Conservation (phyloP, 2,888 invertebrate species). For the Acronicta aceris region DNA sequence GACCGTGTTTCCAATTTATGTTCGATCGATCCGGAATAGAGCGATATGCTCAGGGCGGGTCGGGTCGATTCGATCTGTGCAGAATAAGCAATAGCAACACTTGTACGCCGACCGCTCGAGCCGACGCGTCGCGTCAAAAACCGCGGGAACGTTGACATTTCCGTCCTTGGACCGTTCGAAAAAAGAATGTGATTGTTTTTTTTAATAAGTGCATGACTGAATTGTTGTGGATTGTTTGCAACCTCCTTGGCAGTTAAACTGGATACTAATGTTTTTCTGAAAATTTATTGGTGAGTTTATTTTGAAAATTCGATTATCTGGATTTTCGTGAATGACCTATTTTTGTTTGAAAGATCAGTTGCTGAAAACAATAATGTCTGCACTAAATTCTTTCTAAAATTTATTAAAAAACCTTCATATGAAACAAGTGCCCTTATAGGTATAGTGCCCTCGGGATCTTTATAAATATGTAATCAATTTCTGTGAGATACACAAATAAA, state of each 20-base stretch:
- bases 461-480: neutral
- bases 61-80: slow-evolving; percentile 56
- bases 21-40: slow-evolving; percentile 57
- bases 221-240: slow-evolving; percentile 47
- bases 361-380: no score
- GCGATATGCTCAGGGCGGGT: slow-evolving; percentile 59
- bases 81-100: slow-evolving; percentile 55
- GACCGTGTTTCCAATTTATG: slow-evolving; percentile 54
- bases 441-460: neutral
- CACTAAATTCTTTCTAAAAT: no score
- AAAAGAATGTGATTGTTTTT: slow-evolving; percentile 58
- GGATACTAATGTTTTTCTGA: slow-evolving; percentile 47
- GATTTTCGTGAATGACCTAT: neutral
- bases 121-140: slow-evolving; percentile 55
- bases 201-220: slow-evolving; percentile 52
- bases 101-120: slow-evolving; percentile 55
- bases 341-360: neutral
- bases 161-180: slow-evolving; percentile 47
- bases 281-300: slow-evolving; percentile 45
- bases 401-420: no score
- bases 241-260: slow-evolving; percentile 37
- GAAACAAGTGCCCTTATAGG: no score
- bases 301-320: slow-evolving; percentile 5
- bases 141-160: slow-evolving; percentile 46
- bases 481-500: neutral